phyloP scores from a whole-genome alignment of 2,113 vertebrate species.

The Buteo buteo region DNA sequence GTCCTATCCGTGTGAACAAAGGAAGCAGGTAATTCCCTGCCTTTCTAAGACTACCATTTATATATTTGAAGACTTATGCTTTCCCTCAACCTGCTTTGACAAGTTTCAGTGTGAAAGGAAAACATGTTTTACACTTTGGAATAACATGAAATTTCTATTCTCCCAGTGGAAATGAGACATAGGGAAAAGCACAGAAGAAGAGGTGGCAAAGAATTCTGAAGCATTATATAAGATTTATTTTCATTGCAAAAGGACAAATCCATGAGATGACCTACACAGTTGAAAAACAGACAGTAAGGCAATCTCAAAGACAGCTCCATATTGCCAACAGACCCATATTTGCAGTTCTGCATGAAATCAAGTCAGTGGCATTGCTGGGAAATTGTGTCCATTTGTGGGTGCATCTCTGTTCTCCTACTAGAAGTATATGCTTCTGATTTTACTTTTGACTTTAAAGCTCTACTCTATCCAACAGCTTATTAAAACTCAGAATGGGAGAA shows the following conservation, averaged over 20 bases:
- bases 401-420: neutral
- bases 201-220: neutral
- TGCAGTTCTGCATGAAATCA: neutral
- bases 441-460: neutral
- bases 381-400: neutral
- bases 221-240: neutral
- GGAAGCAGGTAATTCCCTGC: neutral
- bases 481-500: neutral
- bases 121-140: neutral
- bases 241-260: neutral
- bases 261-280: neutral
- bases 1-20: neutral
- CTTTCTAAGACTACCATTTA: neutral
- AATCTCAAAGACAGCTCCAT: neutral
- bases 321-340: neutral
- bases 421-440: neutral
- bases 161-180: neutral
- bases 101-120: neutral
- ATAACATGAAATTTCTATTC: neutral
- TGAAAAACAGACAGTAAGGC: neutral
- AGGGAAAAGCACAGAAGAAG: neutral
- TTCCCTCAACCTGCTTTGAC: neutral
- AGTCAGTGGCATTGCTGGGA: neutral
- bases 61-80: neutral
- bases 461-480: neutral